Conservation (phyloP, 2,888 invertebrate genomes). For the Drosophila eohydei region DNA sequence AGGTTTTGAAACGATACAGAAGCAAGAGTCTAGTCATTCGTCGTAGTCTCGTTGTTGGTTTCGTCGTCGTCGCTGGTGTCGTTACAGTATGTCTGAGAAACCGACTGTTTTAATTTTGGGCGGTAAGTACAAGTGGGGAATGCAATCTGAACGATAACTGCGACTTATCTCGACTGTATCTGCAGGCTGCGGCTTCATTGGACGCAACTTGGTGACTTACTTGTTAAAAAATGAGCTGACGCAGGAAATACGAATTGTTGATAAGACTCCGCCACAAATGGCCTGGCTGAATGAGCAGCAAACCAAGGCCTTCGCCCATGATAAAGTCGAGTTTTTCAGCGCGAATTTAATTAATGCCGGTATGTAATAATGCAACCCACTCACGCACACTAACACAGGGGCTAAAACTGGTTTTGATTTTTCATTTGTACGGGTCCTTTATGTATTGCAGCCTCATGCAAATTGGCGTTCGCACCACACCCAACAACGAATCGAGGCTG, state of each 20-base stretch:
- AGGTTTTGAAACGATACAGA: constrained; percentile 30
- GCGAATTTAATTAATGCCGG: constrained; percentile 95
- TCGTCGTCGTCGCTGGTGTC: constrained; percentile 28
- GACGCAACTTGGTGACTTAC: constrained; percentile 93
- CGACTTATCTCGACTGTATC: constrained; percentile 41
- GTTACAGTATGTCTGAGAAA: constrained; percentile 80
- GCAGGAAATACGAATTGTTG: constrained; percentile 91
- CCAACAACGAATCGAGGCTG: constrained; percentile 87
- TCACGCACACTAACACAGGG: constrained; percentile 15
- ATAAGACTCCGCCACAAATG: constrained; percentile 96
- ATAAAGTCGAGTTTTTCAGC: constrained; percentile 94
- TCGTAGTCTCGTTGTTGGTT: constrained; percentile 24
- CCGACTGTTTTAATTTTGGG: constrained; percentile 84
- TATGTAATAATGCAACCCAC: constrained; percentile 84
- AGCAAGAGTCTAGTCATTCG: constrained; percentile 48
- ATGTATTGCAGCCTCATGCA: constrained; percentile 90
- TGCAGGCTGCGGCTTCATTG: constrained; percentile 96
- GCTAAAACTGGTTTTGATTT: constrained; percentile 57
- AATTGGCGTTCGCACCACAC: constrained; percentile 89
- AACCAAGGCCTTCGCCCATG: constrained; percentile 89
- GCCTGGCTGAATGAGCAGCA: constrained; percentile 94
- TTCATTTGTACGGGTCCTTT: constrained; percentile 30
- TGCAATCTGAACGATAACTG: constrained; percentile 16
- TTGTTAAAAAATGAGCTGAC: constrained; percentile 91
- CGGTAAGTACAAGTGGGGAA: constrained; percentile 73